phyloP scores from a whole-genome alignment of 37 sponge, comb jelly and placozoan genomes.

The Ianthella basta region DNA sequence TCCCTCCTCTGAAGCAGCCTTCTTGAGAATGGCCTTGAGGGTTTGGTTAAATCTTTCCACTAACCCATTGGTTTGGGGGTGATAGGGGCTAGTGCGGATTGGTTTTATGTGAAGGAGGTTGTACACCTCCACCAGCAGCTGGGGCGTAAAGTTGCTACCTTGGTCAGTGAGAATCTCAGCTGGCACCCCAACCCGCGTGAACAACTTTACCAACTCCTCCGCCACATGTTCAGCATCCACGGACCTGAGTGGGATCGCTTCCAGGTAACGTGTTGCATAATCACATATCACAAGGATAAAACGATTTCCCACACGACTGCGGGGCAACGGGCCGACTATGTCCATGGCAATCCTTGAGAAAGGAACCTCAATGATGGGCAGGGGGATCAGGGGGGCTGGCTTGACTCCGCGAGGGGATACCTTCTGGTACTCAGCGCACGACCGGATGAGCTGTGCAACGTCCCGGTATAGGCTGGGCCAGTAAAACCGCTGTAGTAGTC shows the following conservation, averaged over 20 bases:
- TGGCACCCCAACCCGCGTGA: slow-evolving; percentile 18
- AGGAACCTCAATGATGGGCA: slow-evolving; percentile 60
- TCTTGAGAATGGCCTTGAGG: slow-evolving; percentile 43
- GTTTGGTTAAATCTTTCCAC: slow-evolving; percentile 58
- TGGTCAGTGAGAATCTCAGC: slow-evolving; percentile 21
- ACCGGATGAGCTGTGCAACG: neutral
- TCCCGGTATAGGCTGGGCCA: slow-evolving; percentile 11
- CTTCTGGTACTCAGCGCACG: neutral
- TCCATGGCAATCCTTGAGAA: slow-evolving; percentile 68
- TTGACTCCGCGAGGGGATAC: too few relatives aligned
- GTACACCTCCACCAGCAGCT: neutral
- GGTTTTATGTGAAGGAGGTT: neutral
- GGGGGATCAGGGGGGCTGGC: slow-evolving; percentile 55
- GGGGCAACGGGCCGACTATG: slow-evolving; percentile 64
- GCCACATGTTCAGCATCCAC: slow-evolving; percentile 6
- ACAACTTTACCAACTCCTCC: neutral
- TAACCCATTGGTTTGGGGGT: slow-evolving; percentile 63
- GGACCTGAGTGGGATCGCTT: slow-evolving; percentile 29
- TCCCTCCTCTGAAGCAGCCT: neutral
- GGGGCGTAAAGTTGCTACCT: neutral
- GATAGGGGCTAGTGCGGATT: slow-evolving; percentile 24
- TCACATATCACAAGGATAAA: slow-evolving; percentile 60
- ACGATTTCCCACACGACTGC: slow-evolving; percentile 32
- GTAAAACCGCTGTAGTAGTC: slow-evolving; percentile 49
- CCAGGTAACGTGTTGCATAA: slow-evolving; percentile 69